Base-by-base conservation (phyloP, 1,140 invertebrate species). In the Anastrepha ludens region DNA sequence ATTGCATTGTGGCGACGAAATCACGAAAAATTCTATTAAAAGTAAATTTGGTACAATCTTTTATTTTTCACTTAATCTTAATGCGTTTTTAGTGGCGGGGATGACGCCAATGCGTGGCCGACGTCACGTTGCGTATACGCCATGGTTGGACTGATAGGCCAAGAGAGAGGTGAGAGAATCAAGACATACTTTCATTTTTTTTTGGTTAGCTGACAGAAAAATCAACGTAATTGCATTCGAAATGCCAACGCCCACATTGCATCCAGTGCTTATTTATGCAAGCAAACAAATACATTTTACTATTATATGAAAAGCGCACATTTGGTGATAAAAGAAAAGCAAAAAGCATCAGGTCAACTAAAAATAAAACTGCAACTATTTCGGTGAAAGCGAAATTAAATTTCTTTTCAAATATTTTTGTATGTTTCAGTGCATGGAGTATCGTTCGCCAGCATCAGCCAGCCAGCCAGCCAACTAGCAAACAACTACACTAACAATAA, bases 361-460 rank as follows among this genome's bases (percentile, higher is more conserved):
- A 20, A 81, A 81, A 81, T 81, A 81, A 81, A 55, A 81, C n/a
- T 81, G 74, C 74, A 81, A 81, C 47, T 81, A 81, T 81, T 81
- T 81, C 47, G 74, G 74, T 81, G 74, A 81, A 81, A 81, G 74
- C 74, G 74, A 50, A 55, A 81, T 50, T 44, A 55, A 81, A 58
- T 81, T 50, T 55, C 44, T 55, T 55, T 81, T 2, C 4, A 55
- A 55, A 81, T 81, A 55, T 55, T 81, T 81, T 55, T 55, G 17
- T 81, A 41, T 39, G 13, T 11, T 41, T 3, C 65, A 78, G 13
- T 1, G 70, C 74, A 81, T 81, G 74, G 74, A 81, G 74, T 58
- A n/a, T 55, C n/a, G 47, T 55, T 55, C 6, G 50, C 50, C 50
- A 55, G 11, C 50, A 55, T 1, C 50, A 11, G 50, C 50, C 6